phyloP scores from a whole-genome alignment of 2,888 invertebrate species.

The Diachrysia chrysitis region DNA sequence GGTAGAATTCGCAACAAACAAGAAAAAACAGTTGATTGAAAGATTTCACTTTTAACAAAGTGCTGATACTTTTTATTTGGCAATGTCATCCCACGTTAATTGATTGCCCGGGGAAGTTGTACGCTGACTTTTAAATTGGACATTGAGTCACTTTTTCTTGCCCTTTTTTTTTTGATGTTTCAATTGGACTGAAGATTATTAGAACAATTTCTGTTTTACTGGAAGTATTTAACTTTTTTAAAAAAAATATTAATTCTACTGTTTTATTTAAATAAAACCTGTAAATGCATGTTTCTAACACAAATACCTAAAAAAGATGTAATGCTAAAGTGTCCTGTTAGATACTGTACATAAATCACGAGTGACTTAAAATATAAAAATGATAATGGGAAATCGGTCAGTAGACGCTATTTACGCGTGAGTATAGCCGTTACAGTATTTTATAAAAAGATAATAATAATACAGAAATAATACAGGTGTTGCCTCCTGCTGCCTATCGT shows the following conservation, averaged over 20 bases:
- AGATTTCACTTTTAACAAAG: slow-evolving; percentile 20
- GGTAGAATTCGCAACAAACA: slow-evolving; percentile 17
- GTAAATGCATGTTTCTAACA: too few species aligned
- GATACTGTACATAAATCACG: too few species aligned
- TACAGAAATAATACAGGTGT: neutral
- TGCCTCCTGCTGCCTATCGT: too few species aligned
- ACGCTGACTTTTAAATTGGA: slow-evolving; percentile 18
- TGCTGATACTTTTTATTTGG: slow-evolving; percentile 19
- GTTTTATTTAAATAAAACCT: neutral
- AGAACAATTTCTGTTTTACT: neutral
- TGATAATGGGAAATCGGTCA: too few species aligned
- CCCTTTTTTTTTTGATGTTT: neutral
- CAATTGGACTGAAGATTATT: slow-evolving; percentile 25
- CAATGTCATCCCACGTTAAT: slow-evolving; percentile 20
- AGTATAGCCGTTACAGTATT: too few species aligned
- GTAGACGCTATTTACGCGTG: too few species aligned
- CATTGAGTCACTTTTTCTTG: slow-evolving; percentile 14
- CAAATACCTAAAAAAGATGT: too few species aligned
- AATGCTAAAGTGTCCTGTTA: too few species aligned
- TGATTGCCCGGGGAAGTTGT: slow-evolving; percentile 32
- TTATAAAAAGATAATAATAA: neutral
- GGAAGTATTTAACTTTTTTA: too few species aligned
- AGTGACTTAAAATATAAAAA: too few species aligned
- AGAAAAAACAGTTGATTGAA: slow-evolving; percentile 26
- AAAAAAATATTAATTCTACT: too few species aligned